Base-by-base conservation (phyloP, 2,797 vertebrate genomes). In the Manis crassicaudata region DNA sequence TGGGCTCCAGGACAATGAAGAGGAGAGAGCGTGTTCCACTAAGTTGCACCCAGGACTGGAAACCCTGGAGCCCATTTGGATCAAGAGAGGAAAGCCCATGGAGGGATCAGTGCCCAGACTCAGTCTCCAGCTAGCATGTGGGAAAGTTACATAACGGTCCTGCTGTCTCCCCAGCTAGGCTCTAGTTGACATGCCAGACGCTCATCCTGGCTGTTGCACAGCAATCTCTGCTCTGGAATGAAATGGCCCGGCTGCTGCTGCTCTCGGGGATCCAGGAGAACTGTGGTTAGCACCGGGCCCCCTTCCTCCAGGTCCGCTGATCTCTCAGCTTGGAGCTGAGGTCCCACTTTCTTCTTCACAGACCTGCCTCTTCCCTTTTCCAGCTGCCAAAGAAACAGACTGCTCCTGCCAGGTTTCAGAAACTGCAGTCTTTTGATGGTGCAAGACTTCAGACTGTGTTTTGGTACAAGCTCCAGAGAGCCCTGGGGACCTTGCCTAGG, bases 391-490 rank as follows among this genome's bases (percentile, higher is more conserved):
- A 65, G 40, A 90, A 92, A 81, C 90, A 50, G 88, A 25, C 17
- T 21, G 58, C 25, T 43, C 54, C 76, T 70, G 67, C 80, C 21
- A 40, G 75, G 79, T 83, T 88, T 97, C 92, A 86, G 96, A 95
- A 97, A 90, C 81, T 65, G 50, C 52, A 29, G 52, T 70, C 29
- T 5, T 97, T 90, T 70, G 40, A 76, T 75, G 94, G 93, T 94
- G 85, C 73, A 97, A 98, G 90, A 92, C 83, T 73, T 92, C 92
- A 94, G 40, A 56, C 52, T 92, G 27, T 86, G 96, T 97, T 98
- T 97, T 92, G 68, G 90, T 97, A 94, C 84, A 81, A 96, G 46
- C 40, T 81, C 83, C 82, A 23, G 88, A 95, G 93, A 96, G 65
- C 62, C 95, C 95, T 89, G 7, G 92, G 96, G 82, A 95, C 96